Percentiles rank a stretch among this genome's conserved stretches.
These are phyloP conservation scores for Taxidea taxus DNA, from an alignment of 2,113 vertebrate species.

Conservation along the genomic window DNA sequence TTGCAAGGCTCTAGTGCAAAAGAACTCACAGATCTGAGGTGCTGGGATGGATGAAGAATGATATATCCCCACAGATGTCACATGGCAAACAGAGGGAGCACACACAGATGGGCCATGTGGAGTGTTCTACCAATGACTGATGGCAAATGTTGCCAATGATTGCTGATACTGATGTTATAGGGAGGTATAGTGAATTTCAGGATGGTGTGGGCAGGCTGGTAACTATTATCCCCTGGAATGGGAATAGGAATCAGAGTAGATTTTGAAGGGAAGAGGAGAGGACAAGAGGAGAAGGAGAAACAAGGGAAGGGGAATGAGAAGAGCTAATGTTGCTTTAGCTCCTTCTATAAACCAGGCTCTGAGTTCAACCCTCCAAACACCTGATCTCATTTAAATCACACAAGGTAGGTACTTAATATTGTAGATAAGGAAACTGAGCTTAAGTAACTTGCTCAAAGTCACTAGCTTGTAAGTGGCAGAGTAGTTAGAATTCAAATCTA, in stretches of 20 bases:
- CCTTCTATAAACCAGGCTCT: background rate
- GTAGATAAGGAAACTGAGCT: background rate
- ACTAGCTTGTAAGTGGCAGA: background rate
- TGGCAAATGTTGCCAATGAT: background rate
- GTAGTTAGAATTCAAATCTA: background rate
- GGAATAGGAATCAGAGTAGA: background rate
- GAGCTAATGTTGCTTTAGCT: background rate
- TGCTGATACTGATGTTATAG: fast-evolving
- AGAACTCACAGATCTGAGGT: background rate
- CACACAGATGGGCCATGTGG: background rate
- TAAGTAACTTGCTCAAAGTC: background rate
- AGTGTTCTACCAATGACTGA: background rate
- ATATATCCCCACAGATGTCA: background rate
- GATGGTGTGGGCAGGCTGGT: background rate
- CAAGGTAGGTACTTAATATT: background rate
- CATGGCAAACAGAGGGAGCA: background rate
- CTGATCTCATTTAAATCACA: background rate
- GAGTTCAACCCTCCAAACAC: background rate
- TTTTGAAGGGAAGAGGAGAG: background rate
- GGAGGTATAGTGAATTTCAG: background rate
- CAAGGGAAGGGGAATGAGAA: background rate
- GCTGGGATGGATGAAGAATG: background rate
- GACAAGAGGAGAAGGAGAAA: background rate
- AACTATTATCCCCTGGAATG: background rate
- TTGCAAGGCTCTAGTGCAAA: background rate